A percentile compares a stretch with the other conserved stretches of the same genome.
These are phyloP conservation scores for Acronicta alni DNA, from an alignment of 2,888 invertebrate genomes.

Conservation along the genomic window DNA sequence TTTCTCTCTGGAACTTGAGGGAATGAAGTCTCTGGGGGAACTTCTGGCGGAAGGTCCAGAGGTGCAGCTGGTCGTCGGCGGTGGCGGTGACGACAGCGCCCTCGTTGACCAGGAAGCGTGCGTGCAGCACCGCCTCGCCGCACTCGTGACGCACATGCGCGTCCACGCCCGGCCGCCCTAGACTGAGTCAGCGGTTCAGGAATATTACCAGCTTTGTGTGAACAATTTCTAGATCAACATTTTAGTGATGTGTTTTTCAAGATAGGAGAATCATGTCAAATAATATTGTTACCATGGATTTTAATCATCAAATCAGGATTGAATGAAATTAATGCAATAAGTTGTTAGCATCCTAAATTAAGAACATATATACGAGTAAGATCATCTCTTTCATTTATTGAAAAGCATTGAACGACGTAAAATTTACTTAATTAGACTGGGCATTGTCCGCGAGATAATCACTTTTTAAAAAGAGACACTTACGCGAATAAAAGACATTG, in stretches of 20 bases:
- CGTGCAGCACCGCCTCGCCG: conserved; percentile 94
- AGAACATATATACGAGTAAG: too few relatives aligned
- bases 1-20: conserved; percentile 98
- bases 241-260: not conserved
- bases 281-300: too few relatives aligned
- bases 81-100: conserved; percentile 98
- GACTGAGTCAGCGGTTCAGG: conserved; percentile 89
- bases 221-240: not conserved
- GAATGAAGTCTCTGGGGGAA: conserved; percentile 98
- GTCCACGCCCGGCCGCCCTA: conserved; percentile 99
- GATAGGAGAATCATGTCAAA: too few relatives aligned
- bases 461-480: too few relatives aligned
- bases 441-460: too few relatives aligned
- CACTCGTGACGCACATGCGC: conserved; percentile 96
- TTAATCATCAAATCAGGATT: too few relatives aligned
- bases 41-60: conserved; percentile 99
- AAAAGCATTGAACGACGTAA: too few relatives aligned
- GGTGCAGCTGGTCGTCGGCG: conserved; percentile 98
- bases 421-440: too few relatives aligned
- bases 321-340: too few relatives aligned
- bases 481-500: too few relatives aligned
- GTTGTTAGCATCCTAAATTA: too few relatives aligned
- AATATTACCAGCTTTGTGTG: conserved; percentile 42
- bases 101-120: conserved; percentile 98
- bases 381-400: too few relatives aligned